Evolutionary conservation across 1,140 invertebrate genomes (phyloP), one percentile per base, ranked within the genome.

Genomic region (Ditylenchus dipsaci): DNA sequence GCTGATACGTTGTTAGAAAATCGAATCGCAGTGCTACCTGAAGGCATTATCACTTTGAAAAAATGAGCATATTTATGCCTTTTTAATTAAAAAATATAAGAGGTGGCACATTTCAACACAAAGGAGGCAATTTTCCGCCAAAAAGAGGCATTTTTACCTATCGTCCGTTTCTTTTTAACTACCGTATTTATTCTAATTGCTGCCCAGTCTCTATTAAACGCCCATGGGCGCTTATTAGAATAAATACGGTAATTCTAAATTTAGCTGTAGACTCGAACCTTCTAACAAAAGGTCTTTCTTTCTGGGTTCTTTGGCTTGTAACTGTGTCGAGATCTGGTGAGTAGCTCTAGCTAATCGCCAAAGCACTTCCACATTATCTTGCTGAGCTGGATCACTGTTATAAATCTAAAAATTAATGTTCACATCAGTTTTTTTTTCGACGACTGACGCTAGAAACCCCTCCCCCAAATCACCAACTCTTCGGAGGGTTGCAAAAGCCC

Each of bases 281-380:
- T 71, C 69, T 13, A 43, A 19, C 9, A 71, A 38, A 17, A 71
- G 27, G 21, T 64, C 15, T 42, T 71, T 71, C 42, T 71, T 71
- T 53, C 65, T 71, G 19, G 69, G 59, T 15, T 71, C 63, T n/a
- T 73, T 73, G 19, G 23, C 13, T 9, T 47, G 58, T 3, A 74
- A 17, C 13, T 30, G 26, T n/a, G 19, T 19, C 19, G 68, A 30
- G 30, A 72, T 11, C 11, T 61, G 43, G 15, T 72, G 27, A 64
- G 71, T 74, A 13, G 68, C 11, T 8, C 69, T 70, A 3, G 69
- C 68, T 17, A 72, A 30, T 43, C 69, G 69, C 69, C 69, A 71
- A 5, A 71, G 60, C 15, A 71, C n/a, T 60, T 71, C 69, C 1
- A 38, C 33, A 9, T 11, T 57, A 26, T 23, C 21, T 5, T 73